These are phyloP conservation scores for Heterodera schachtii DNA, from an alignment of 1,140 invertebrate species.

Conservation along the genomic window DNA sequence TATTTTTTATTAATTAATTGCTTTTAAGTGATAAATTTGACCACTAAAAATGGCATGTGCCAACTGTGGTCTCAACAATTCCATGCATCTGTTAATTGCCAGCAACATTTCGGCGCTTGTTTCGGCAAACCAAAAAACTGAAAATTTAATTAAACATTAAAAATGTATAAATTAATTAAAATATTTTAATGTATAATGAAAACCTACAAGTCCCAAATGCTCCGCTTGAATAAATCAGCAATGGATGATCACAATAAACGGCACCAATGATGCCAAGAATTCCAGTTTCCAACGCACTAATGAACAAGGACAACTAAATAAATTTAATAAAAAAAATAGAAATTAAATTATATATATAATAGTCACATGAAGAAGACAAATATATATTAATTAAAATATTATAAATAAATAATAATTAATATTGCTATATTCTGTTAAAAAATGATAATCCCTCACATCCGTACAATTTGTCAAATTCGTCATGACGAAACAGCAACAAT, in stretches of 20 bases:
- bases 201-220: constrained; percentile 12
- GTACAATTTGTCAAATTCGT: too few species aligned
- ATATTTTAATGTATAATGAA: too few species aligned
- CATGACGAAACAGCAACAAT: too few species aligned
- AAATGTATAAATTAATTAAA: too few species aligned
- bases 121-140: constrained; percentile 20
- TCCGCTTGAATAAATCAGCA: constrained; percentile 25
- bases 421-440: too few species aligned
- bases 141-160: too few species aligned
- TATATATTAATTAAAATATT: too few species aligned
- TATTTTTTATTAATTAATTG: not conserved
- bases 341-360: too few species aligned
- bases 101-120: constrained; percentile 19
- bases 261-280: constrained; percentile 30
- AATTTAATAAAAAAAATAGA: too few species aligned
- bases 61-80: constrained; percentile 19
- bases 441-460: too few species aligned
- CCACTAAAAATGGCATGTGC: constrained; percentile 23
- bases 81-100: constrained; percentile 22
- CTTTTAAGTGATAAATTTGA: not conserved
- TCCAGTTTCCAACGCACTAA: constrained; percentile 25
- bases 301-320: constrained; percentile 26
- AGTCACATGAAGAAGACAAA: too few species aligned
- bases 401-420: too few species aligned
- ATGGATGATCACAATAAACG: constrained; percentile 34